Evolutionary conservation across 2,888 invertebrate genomes (phyloP).

Genomic region (Operophtera brumata): DNA sequence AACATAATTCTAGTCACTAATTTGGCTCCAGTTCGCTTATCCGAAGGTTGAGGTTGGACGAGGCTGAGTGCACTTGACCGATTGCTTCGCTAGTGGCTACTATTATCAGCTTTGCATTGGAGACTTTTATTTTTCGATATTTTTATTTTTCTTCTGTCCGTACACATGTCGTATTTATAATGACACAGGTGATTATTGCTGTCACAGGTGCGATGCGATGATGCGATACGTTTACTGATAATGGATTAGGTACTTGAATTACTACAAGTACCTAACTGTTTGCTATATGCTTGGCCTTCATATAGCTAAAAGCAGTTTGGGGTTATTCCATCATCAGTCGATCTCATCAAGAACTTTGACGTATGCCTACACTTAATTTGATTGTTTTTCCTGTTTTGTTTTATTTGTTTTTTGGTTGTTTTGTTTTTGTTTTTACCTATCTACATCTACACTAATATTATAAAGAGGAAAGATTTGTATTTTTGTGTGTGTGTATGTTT

Average conservation of each 20-base stretch:
- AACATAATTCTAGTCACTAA: conserved; percentile 1
- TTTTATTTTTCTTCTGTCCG: background rate
- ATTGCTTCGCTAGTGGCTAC: conserved; percentile 4
- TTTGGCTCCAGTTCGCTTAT: conserved; percentile 18
- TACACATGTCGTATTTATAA: too few species aligned
- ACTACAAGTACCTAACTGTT: too few species aligned
- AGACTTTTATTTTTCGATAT: too few species aligned
- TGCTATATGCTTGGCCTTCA: background rate
- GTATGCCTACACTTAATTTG: background rate
- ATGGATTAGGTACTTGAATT: too few species aligned
- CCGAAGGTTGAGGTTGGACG: conserved; percentile 14
- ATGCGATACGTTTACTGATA: too few species aligned
- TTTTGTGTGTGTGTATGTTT: too few species aligned
- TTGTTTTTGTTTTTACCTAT: too few species aligned
- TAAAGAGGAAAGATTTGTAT: too few species aligned
- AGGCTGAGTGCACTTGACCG: conserved; percentile 18
- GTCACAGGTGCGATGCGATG: too few species aligned
- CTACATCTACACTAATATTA: too few species aligned
- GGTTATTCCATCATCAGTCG: background rate
- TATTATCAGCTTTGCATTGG: background rate
- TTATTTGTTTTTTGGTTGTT: too few species aligned
- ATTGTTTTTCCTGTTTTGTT: background rate
- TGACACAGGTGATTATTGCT: too few species aligned
- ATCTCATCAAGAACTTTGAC: conserved; percentile 4
- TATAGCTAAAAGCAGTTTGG: background rate